Conservation (phyloP, 92 coral and sea anemone genomes). For the Meandrina meandrites region DNA sequence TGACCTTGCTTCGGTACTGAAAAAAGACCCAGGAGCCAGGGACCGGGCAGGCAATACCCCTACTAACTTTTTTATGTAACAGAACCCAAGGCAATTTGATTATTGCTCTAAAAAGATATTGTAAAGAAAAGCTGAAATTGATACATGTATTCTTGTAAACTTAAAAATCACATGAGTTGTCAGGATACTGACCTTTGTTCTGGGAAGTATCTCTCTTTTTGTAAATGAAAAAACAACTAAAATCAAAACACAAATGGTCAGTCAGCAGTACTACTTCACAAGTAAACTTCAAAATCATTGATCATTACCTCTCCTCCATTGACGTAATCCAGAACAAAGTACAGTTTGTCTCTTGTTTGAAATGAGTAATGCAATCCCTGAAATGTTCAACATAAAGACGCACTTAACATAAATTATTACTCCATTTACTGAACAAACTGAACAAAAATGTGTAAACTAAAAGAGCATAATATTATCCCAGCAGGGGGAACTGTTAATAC, state of each 20-base stretch:
- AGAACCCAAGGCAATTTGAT: no score
- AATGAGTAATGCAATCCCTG: conserved; percentile 98
- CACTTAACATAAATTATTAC: not conserved
- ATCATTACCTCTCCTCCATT: conserved; percentile 95
- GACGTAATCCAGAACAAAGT: conserved; percentile 98
- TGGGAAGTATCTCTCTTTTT: conserved; percentile 96
- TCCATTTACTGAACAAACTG: not conserved
- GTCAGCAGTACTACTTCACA: not conserved
- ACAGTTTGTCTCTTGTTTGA: conserved; percentile 93
- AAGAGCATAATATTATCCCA: not conserved
- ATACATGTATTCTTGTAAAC: no score
- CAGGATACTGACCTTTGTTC: conserved; percentile 77
- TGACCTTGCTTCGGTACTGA: not conserved
- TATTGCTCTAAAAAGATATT: no score
- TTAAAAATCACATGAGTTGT: not conserved
- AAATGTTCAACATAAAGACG: not conserved
- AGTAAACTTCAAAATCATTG: not conserved
- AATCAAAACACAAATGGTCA: conserved; percentile 15
- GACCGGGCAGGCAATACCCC: no score
- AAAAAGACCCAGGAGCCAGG: no score
- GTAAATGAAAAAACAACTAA: conserved; percentile 95
- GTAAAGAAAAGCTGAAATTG: no score
- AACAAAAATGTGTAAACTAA: not conserved
- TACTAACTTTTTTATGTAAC: no score
- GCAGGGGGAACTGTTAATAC: no score